Base-by-base conservation (phyloP, 2,888 invertebrate species). In the Trypoxylon attenuatum region DNA sequence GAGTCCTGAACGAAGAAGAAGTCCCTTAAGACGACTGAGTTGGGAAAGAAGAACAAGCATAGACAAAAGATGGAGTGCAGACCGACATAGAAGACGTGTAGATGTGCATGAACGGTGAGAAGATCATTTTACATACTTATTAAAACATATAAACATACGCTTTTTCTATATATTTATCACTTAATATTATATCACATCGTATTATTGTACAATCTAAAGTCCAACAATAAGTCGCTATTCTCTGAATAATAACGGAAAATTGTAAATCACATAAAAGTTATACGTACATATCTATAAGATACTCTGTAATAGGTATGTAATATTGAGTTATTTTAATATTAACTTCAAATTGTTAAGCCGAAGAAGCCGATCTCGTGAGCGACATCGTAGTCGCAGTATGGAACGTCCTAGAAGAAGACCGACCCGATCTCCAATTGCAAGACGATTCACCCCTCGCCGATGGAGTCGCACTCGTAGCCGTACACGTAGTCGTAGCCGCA, bases 331-430 rank as follows among this genome's bases (percentile, higher is more conserved):
- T 42, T 52, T 64, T 56, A 61, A 69, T 53, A 13, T 8, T 22
- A 73, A 69, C 39, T 66, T 71, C 55, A 73, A 77, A 70, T 70
- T 72, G 68, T 75, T 67, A 66, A 76, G 77, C 58, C 78, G 84
- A 56, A 77, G 86, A 71, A 87, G 83, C 69, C 82, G 87, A 60
- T 84, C 82, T 22, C 81, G 83, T n/a, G 84, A 84, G 54, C 83
- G 84, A 19, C 82, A 74, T 47, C 67, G 79, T 54, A 79, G 80
- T 38, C 76, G 79, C 47, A 82, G 82, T 45, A 47, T 59, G 43
- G 82, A 82, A 42, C 77, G 83, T 18, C 55, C 67, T 16, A 69
- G 86, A 51, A 84, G 85, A 61, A 79, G 84, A 47, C 70, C 74
- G 62, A 86, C 83, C 50, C 84, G 86, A n/a, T 85, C 86, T 1